Base-by-base conservation (phyloP, 1,140 invertebrate species). In the Bombus polaris region DNA sequence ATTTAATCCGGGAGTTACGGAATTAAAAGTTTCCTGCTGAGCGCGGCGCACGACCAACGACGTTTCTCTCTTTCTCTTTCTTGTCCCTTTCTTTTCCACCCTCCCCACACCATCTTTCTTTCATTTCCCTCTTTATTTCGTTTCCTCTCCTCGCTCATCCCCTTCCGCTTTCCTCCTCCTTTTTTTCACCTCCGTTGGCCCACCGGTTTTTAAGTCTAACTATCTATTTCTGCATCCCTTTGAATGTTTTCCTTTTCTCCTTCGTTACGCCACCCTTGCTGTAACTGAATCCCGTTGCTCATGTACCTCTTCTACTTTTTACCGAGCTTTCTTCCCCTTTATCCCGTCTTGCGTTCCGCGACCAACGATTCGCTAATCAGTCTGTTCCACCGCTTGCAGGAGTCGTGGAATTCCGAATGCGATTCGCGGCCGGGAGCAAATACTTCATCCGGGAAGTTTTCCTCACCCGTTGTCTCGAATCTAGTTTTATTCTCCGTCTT, bases 11-110 rank as follows among this genome's bases (percentile, higher is more conserved):
- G 88, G 92, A 94, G 91, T 94, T 94, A 94, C 92, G 91, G 92
- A 94, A 94, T 94, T 93, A 93, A 94, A 94, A 95, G 93, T 94
- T 94, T 94, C 93, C 89, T 91, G 88, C 92, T 91, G 93, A 93
- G 93, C 89, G 92, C 89, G 90, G 89, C 82, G 85, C 83, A 80
- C 89, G 87, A 87, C 89, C 88, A 85, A 82, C 78, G 82, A 90
- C 84, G 71, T 71, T 68, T 15, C 74, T 59, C 53, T 88, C 87
- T 85, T 78, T 72, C 39, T 57, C 83, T 71, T 35, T 35, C 35
- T 35, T 32, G 32, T 32, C 83, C 87, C 72, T 81, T 77, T 82
- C 78, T 77, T 28, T 32, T 82, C 62, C 70, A 59, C 68, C 32
- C 35, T 76, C 3, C 37, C 18, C 18, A 2, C 18, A 22, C 47